Base-by-base conservation (phyloP, 2,888 invertebrate genomes). In the Euspilapteryx auroguttella region DNA sequence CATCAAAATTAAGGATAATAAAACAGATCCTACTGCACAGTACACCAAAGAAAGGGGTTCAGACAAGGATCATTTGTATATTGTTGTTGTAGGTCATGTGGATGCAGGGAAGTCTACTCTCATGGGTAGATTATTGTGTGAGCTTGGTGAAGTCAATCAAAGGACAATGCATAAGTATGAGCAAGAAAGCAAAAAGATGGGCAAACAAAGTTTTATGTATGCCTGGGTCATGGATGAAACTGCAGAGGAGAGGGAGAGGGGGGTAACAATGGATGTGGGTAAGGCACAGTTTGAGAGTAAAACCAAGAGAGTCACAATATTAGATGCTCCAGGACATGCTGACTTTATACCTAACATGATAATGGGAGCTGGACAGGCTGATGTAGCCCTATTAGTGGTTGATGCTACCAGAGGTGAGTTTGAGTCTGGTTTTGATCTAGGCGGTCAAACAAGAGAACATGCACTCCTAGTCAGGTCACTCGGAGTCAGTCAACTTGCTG, bases 321-420 rank as follows among this genome's bases (percentile, higher is more conserved):
- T 99, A 32, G 99, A 99, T 79, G 97, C 99, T 14, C 99, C 99
- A 1, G 99, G 99, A 0, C 99, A 99, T 61, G 95, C 93, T 55
- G 99, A 99, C 59, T 99, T 99, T 52, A 98, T 99, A 51, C 98
- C 99, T 2, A 98, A 99, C 49, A 99, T 99, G 98, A 99, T 99
- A 41, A 92, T 91, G 9, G 98, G 98, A 10, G 96, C 98, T 2
- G 92, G 95, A 1, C 97, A 98, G 64, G 99, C 99, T 2, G 99
- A 99, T 73, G 97, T 94, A 1, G 97, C 96, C 9, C 75, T 99
- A 17, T 68, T 99, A 12, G 98, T 99, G 0, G 91, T 99, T 1
- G 98, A 99, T 77, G 94, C 97, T 1, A 90, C 90, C 0, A 79
- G 89, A 42, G 99, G 99, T 13, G 99, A 99, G 71, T 99, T 99